Conservation (phyloP, 2,113 vertebrate species). For the Plestiodon gilberti region DNA sequence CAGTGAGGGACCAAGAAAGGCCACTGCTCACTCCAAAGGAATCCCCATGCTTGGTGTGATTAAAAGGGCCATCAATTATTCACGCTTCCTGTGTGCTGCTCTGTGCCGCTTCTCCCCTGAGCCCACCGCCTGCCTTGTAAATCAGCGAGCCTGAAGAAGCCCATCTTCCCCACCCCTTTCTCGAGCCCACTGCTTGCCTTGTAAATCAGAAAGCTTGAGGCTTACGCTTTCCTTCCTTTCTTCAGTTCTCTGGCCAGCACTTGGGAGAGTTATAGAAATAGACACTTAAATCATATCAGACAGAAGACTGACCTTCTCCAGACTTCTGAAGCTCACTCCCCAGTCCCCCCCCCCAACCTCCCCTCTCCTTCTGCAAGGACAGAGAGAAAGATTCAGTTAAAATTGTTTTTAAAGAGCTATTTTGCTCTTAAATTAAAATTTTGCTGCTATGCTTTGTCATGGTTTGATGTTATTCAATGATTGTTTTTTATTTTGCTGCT, state of each 20-base stretch:
- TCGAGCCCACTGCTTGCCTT: slow-evolving; percentile 1
- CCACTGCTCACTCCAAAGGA: background rate
- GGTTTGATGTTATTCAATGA: too few species aligned
- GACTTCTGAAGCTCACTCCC: background rate
- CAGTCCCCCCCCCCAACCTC: background rate
- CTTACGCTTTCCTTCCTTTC: background rate
- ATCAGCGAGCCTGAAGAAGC: slow-evolving; percentile 19
- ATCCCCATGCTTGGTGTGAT: slow-evolving; percentile 7
- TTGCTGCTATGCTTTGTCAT: too few species aligned
- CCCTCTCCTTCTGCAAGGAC: background rate
- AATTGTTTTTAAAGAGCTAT: background rate
- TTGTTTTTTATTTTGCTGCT: too few species aligned
- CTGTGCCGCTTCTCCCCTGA: background rate
- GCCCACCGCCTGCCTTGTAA: slow-evolving; percentile 20
- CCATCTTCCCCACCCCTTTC: background rate
- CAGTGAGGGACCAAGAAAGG: background rate
- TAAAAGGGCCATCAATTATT: slow-evolving; percentile 32
- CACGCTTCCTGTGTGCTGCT: background rate
- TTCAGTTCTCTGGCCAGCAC: slow-evolving; percentile 13
- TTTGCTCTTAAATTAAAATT: too few species aligned
- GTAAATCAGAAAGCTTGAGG: slow-evolving; percentile 13
- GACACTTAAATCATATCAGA: slow-evolving; percentile 4
- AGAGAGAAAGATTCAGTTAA: background rate
- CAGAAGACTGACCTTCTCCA: background rate
- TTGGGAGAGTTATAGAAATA: background rate